These are phyloP conservation scores for Chroicocephalus ridibundus DNA, from an alignment of 2,113 vertebrate species.

Conservation along the genomic window DNA sequence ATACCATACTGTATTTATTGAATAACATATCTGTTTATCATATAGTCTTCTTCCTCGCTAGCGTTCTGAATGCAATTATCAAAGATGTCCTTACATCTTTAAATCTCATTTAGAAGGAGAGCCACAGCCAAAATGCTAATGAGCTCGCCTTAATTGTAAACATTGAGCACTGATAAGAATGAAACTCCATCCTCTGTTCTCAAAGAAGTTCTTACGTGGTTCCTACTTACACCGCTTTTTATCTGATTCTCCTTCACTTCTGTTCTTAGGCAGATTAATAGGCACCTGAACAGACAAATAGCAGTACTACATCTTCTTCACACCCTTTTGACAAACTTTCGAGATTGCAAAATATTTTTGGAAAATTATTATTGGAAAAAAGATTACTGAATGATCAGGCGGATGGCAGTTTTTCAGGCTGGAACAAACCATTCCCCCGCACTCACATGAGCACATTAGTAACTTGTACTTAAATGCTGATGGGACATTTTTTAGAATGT, in stretches of 20 bases:
- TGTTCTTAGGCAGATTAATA: conserved; percentile 50
- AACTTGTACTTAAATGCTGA: conserved; percentile 28
- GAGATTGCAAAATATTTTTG: conserved; percentile 23
- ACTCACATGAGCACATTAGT: not conserved
- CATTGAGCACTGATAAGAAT: conserved; percentile 18
- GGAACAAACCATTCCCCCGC: not conserved
- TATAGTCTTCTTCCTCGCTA: not conserved
- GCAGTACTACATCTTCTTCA: conserved; percentile 15
- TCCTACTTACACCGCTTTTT: conserved; percentile 43
- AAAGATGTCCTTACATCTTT: conserved; percentile 19
- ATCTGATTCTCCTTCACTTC: conserved; percentile 45
- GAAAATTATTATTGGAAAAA: conserved; percentile 49
- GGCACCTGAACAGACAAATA: conserved; percentile 19
- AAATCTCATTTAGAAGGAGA: conserved; percentile 34
- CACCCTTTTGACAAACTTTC: conserved; percentile 1
- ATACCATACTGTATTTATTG: not conserved
- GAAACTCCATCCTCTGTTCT: conserved; percentile 64
- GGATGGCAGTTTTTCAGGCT: not conserved
- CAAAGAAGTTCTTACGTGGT: conserved; percentile 49
- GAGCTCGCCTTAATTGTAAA: conserved; percentile 57
- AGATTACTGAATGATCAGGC: not conserved
- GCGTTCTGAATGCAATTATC: not conserved
- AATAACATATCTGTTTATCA: not conserved
- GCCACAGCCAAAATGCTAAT: conserved; percentile 46
- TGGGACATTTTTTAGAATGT: conserved; percentile 49